A percentile compares a stretch with the other conserved stretches of the same genome.
Evolutionary conservation across 2,888 invertebrate species (phyloP).

Genomic region (Polylopha cassiicola): DNA sequence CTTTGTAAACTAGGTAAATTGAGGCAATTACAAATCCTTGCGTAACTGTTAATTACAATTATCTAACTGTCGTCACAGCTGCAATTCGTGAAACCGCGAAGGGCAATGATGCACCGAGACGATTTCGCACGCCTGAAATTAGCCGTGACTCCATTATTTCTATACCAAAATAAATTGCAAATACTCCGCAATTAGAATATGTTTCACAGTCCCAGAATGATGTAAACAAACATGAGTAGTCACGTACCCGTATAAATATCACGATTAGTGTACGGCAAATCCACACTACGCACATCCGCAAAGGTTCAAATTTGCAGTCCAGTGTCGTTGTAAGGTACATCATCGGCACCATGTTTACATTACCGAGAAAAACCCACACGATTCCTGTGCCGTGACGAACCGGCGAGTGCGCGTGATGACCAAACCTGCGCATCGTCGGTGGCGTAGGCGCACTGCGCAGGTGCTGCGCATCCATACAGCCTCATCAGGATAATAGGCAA

Average conservation of each 20-base stretch:
- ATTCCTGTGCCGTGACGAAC: slow-evolving; percentile 33
- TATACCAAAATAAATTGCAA: neutral
- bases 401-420: slow-evolving; percentile 18
- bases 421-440: slow-evolving; percentile 11
- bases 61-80: slow-evolving; percentile 26
- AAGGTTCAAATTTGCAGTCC: slow-evolving; percentile 29
- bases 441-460: slow-evolving; percentile 51
- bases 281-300: slow-evolving; percentile 30
- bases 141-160: slow-evolving; percentile 13
- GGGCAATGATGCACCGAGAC: slow-evolving; percentile 43
- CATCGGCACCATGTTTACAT: slow-evolving; percentile 30
- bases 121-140: slow-evolving; percentile 36
- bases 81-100: slow-evolving; percentile 48
- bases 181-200: neutral
- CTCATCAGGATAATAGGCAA: slow-evolving; percentile 41
- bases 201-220: slow-evolving; percentile 13
- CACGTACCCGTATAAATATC: slow-evolving; percentile 28
- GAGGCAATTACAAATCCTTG: slow-evolving; percentile 13
- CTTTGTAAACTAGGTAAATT: too few species aligned
- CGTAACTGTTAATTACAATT: slow-evolving; percentile 21
- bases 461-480: slow-evolving; percentile 52
- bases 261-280: slow-evolving; percentile 37
- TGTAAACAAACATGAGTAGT: slow-evolving; percentile 22
- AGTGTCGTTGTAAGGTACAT: slow-evolving; percentile 21
- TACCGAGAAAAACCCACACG: slow-evolving; percentile 45